Conservation (phyloP, 1,140 invertebrate genomes). For the Frieseomelitta varia region DNA sequence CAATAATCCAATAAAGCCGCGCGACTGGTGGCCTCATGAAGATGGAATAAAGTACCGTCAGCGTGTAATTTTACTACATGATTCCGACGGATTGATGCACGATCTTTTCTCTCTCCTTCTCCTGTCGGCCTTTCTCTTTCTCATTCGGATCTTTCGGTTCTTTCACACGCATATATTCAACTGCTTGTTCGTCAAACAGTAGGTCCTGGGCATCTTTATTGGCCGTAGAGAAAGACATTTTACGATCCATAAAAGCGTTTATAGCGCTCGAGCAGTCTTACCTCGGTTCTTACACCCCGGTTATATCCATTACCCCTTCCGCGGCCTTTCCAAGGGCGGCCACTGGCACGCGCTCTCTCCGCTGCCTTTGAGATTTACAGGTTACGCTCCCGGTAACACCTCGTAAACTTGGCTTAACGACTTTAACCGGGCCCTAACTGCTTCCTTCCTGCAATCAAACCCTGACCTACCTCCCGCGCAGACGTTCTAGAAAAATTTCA, state of each 20-base stretch:
- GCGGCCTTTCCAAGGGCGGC: slow-evolving; percentile 79
- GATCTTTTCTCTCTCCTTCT: slow-evolving; percentile 17
- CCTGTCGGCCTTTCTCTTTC: background rate
- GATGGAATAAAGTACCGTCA: slow-evolving; percentile 64
- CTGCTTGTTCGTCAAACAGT: slow-evolving; percentile 74
- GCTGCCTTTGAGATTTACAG: slow-evolving; percentile 80
- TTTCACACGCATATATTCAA: slow-evolving; percentile 46
- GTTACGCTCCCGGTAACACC: slow-evolving; percentile 82
- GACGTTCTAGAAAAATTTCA: slow-evolving; percentile 65
- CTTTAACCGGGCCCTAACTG: slow-evolving; percentile 82
- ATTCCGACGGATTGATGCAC: slow-evolving; percentile 71
- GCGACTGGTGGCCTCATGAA: slow-evolving; percentile 49
- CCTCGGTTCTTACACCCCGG: slow-evolving; percentile 71
- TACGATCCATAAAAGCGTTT: slow-evolving; percentile 83
- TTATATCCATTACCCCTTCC: slow-evolving; percentile 81
- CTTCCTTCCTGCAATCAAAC: slow-evolving; percentile 82
- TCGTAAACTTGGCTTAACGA: slow-evolving; percentile 83
- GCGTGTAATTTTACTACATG: slow-evolving; percentile 70
- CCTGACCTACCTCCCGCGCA: slow-evolving; percentile 73
- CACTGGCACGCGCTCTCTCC: slow-evolving; percentile 79
- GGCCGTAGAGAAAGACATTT: slow-evolving; percentile 82
- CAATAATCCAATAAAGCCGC: slow-evolving; percentile 68
- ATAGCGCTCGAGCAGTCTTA: slow-evolving; percentile 71
- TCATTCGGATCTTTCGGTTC: background rate
- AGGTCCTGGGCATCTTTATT: slow-evolving; percentile 80